These are phyloP conservation scores for Tetragnatha montana DNA, from an alignment of 2,888 invertebrate species.

Conservation along the genomic window DNA sequence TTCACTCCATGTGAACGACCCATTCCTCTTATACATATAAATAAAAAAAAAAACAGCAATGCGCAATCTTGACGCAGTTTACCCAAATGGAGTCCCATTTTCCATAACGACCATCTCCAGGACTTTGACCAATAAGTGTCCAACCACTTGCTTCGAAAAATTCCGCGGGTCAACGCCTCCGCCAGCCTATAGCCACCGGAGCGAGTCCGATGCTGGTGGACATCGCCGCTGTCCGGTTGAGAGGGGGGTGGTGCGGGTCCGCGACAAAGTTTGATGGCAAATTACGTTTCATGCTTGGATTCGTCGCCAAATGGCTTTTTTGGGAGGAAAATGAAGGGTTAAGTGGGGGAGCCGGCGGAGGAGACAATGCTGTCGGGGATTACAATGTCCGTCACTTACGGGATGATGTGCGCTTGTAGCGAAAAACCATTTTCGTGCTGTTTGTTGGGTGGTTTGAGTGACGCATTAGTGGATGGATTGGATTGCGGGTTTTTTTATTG, in stretches of 20 bases:
- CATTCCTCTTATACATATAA: not conserved
- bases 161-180: constrained; percentile 6
- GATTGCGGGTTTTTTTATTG: no score
- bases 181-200: not conserved
- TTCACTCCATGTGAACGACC: not conserved
- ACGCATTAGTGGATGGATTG: no score
- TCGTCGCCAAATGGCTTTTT: constrained; percentile 54
- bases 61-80: not conserved
- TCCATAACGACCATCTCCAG: constrained; percentile 27
- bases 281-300: constrained; percentile 66
- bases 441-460: not conserved
- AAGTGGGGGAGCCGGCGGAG: constrained; percentile 50
- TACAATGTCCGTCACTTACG: not conserved
- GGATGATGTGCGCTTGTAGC: not conserved
- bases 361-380: not conserved
- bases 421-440: not conserved
- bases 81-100: not conserved
- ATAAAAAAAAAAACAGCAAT: not conserved
- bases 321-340: constrained; percentile 57
- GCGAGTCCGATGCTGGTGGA: constrained; percentile 7
- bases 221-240: not conserved
- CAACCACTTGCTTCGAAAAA: constrained; percentile 6
- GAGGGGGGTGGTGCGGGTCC: constrained; percentile 59
- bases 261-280: constrained; percentile 41
- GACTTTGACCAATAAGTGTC: constrained; percentile 39